Conservation (phyloP, 1,140 invertebrate genomes). For the Drosophila fuyamai region DNA sequence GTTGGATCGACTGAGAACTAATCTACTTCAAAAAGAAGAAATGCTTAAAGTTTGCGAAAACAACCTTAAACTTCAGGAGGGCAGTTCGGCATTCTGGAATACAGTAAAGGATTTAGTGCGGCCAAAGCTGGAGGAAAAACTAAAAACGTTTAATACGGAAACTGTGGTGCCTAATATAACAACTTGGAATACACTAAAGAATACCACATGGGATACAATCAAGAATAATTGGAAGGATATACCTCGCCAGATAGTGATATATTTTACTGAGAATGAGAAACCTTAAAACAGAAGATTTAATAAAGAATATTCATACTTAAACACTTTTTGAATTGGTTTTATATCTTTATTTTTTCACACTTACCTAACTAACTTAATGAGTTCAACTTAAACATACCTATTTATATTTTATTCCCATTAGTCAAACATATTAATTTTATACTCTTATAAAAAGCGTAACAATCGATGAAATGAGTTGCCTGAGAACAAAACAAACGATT, state of each 20-base stretch:
- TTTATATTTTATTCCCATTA: too few relatives aligned
- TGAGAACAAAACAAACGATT: neutral
- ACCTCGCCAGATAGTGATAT: slow-evolving; percentile 1
- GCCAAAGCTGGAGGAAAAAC: neutral
- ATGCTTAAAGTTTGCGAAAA: neutral
- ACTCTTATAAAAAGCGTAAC: neutral
- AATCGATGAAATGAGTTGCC: neutral
- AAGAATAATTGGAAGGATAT: slow-evolving; percentile 8
- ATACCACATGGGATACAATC: slow-evolving; percentile 4
- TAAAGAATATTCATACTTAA: too few relatives aligned
- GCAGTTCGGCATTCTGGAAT: neutral
- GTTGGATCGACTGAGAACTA: neutral
- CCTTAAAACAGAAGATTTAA: neutral
- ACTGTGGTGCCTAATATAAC: neutral
- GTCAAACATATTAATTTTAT: neutral
- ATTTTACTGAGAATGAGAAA: neutral
- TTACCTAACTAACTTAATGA: neutral
- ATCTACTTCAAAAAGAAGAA: neutral
- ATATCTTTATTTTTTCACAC: too few relatives aligned
- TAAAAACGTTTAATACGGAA: neutral
- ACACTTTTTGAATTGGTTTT: too few relatives aligned
- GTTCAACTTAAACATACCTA: neutral
- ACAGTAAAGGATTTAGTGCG: neutral
- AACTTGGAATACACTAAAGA: slow-evolving; percentile 1
- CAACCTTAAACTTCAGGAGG: neutral